A percentile compares a stretch with the other conserved stretches of the same genome.
Evolutionary conservation across 2,113 vertebrate species (phyloP).

Genomic region (Micronycteris hirsuta): DNA sequence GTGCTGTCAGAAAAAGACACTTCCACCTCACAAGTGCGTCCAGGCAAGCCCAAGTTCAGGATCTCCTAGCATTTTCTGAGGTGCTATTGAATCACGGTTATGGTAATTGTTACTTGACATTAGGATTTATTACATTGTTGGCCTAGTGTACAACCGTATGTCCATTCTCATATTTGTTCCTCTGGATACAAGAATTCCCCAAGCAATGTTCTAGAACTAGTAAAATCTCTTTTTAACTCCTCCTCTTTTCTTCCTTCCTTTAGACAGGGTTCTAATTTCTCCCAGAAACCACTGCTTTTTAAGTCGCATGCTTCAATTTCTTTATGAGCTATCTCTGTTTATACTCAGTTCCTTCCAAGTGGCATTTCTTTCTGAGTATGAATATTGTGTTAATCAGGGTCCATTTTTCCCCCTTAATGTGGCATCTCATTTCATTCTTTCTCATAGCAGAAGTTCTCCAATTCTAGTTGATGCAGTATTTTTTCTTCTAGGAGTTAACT

Average conservation of each 20-base stretch:
- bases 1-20: background rate
- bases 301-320: background rate
- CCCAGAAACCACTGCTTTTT: background rate
- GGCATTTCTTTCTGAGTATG: background rate
- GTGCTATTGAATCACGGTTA: background rate
- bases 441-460: background rate
- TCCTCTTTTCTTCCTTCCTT: background rate
- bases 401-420: background rate
- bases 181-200: background rate
- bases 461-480: background rate
- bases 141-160: fast-evolving
- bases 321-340: background rate
- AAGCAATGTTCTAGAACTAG: background rate
- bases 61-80: background rate
- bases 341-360: background rate
- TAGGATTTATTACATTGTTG: background rate
- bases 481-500: background rate
- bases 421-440: background rate
- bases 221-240: too few species aligned
- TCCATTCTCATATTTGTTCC: background rate
- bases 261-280: background rate
- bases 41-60: background rate
- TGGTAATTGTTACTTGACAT: background rate
- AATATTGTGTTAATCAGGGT: background rate
- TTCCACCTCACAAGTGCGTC: background rate